These are phyloP conservation scores for Solenodon paradoxus DNA, from an alignment of 2,113 vertebrate species.

Conservation along the genomic window DNA sequence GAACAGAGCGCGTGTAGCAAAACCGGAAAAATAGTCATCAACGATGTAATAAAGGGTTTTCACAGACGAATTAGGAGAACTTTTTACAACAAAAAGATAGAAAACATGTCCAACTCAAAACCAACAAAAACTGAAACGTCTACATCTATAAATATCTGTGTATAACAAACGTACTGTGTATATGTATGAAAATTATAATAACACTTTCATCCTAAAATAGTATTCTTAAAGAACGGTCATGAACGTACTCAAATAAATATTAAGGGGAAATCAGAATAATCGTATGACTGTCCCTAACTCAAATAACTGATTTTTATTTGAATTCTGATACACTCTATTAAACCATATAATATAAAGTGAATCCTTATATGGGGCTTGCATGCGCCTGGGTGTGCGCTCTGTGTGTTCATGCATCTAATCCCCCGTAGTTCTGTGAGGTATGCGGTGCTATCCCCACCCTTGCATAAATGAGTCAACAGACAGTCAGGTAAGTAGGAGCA, in stretches of 20 bases:
- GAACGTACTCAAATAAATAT: slow-evolving; percentile 14
- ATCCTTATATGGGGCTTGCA: not conserved
- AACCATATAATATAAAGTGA: not conserved
- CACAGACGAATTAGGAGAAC: not conserved
- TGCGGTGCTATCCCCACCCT: not conserved
- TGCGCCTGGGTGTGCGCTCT: not conserved
- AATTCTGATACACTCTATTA: not conserved
- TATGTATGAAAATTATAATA: not conserved
- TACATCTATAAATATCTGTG: not conserved
- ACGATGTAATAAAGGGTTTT: not conserved
- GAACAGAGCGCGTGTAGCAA: not conserved
- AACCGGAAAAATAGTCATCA: not conserved
- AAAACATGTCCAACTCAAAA: not conserved
- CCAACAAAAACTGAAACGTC: not conserved
- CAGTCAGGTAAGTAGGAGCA: not conserved
- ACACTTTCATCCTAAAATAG: slow-evolving; percentile 20
- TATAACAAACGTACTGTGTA: not conserved
- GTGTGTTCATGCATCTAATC: not conserved
- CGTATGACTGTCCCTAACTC: not conserved
- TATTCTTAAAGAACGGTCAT: not conserved
- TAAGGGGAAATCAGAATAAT: not conserved
- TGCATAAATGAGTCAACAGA: not conserved
- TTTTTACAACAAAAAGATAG: not conserved
- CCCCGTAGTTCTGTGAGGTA: not conserved
- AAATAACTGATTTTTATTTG: slow-evolving; percentile 15